These are phyloP conservation scores for Sciurus vulgaris DNA, from an alignment of 2,797 vertebrate species.

Conservation along the genomic window DNA sequence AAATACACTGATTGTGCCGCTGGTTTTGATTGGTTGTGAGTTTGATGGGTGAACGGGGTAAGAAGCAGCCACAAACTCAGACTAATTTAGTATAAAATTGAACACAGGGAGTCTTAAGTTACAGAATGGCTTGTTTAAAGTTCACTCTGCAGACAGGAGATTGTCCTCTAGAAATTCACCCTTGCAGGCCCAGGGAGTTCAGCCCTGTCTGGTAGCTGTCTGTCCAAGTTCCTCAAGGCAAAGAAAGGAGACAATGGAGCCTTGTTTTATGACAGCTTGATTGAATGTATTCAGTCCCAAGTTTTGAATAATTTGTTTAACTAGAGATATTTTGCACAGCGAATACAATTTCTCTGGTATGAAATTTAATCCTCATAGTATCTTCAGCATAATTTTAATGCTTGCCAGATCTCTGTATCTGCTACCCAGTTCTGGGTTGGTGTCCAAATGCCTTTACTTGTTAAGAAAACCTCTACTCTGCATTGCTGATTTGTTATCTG, in stretches of 20 bases:
- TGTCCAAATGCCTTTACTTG: slow-evolving; percentile 52
- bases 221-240: slow-evolving; percentile 71
- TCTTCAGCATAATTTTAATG: slow-evolving; percentile 72
- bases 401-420: slow-evolving; percentile 58
- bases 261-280: slow-evolving; percentile 73
- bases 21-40: slow-evolving; percentile 37
- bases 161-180: slow-evolving; percentile 50
- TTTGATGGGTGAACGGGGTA: not conserved
- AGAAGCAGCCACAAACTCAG: not conserved
- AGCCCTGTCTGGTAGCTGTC: slow-evolving; percentile 79
- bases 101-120: slow-evolving; percentile 60
- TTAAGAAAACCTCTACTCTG: slow-evolving; percentile 47
- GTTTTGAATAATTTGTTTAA: slow-evolving; percentile 75
- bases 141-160: slow-evolving; percentile 65
- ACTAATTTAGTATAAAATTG: slow-evolving; percentile 31
- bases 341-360: slow-evolving; percentile 65
- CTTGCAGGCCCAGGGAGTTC: slow-evolving; percentile 48
- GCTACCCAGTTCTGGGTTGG: slow-evolving; percentile 37
- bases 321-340: slow-evolving; percentile 69
- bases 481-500: slow-evolving; percentile 63
- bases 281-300: slow-evolving; percentile 58
- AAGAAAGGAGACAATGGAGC: slow-evolving; percentile 46
- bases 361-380: slow-evolving; percentile 75
- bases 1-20: too few relatives aligned
- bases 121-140: slow-evolving; percentile 38